Conservation (phyloP, 2,888 invertebrate species). For the Sminthurinus aureus region DNA sequence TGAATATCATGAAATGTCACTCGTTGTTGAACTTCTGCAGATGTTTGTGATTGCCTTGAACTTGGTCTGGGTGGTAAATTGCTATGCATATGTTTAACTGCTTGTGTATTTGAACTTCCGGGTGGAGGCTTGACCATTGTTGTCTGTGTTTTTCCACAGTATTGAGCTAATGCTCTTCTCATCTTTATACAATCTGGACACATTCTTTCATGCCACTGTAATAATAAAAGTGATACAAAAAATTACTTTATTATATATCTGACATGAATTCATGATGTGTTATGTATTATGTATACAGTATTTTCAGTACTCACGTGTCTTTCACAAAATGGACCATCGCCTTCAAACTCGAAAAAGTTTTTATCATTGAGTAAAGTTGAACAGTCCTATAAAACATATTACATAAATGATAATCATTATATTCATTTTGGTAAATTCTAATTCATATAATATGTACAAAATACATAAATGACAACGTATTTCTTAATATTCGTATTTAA, state of each 20-base stretch:
- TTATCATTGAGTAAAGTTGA: constrained; percentile 52
- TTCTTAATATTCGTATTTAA: too few species aligned
- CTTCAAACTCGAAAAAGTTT: constrained; percentile 58
- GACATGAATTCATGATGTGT: too few species aligned
- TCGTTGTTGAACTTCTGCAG: constrained; percentile 21
- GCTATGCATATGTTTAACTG: constrained; percentile 2
- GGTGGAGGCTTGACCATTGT: neutral
- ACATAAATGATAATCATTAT: neutral
- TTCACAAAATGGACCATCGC: constrained; percentile 45
- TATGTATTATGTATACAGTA: too few species aligned
- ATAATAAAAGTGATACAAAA: constrained; percentile 21
- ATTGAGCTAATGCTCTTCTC: constrained; percentile 54
- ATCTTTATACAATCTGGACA: constrained; percentile 60
- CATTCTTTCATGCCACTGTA: constrained; percentile 52
- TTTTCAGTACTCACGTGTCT: constrained; percentile 39
- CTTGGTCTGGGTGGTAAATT: constrained; percentile 33
- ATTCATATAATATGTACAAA: too few species aligned
- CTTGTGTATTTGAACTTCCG: constrained; percentile 4
- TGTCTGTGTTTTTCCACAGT: constrained; percentile 50
- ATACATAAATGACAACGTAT: too few species aligned
- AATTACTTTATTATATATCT: too few species aligned
- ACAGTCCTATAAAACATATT: constrained; percentile 50
- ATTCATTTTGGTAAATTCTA: too few species aligned
- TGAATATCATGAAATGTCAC: constrained; percentile 33
- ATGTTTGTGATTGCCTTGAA: constrained; percentile 28